Base-by-base conservation (phyloP, 1,140 invertebrate genomes). In the Formica selysi region DNA sequence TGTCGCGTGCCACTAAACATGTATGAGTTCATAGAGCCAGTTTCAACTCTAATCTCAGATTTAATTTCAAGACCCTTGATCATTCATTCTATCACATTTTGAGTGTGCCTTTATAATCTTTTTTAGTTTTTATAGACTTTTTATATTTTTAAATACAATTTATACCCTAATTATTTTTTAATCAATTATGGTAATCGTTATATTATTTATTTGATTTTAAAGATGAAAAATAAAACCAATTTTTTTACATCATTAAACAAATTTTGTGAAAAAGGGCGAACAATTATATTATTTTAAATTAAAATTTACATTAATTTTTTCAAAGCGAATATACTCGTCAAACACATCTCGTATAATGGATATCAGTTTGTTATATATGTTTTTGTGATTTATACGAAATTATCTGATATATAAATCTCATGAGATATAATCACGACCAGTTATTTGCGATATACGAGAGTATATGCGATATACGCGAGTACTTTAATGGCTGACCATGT, bases 131-230 rank as follows among this genome's bases (percentile, higher is more conserved):
- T 61, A 29, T 32, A 10, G 11, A 54, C 41, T 74, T n/a, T 59
- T 22, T 32, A 54, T 73, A 36, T 32, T 57, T 57, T 0, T 57
- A 73, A 54, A 74, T 74, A 59, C 36, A 26, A 76, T 76, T 59
- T 76, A 76, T 13, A 3, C 2, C 36, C 13, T 13, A 61, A 26
- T 22, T 26, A 41, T 76, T 41, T 76, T 41, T 7, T 61, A 61
- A 5, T 76, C n/a, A n/a, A 5, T n/a, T 57, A 16, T 38, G 0
- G 2, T 61, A 38, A 59, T 74, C 19, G n/a, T 26, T 38, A 10
- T 26, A 68, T 8, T 62, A 74, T 38, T 10, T 8, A 62, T 13
- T 62, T 29, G 0, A 13, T 57, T 57, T 22, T 57, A 3, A 16
- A 26, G 3, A 19, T n/a, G 48, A 48, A 57, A 16, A 38, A 6